phyloP scores from a whole-genome alignment of 2,113 vertebrate genomes.

The Anhinga anhinga region DNA sequence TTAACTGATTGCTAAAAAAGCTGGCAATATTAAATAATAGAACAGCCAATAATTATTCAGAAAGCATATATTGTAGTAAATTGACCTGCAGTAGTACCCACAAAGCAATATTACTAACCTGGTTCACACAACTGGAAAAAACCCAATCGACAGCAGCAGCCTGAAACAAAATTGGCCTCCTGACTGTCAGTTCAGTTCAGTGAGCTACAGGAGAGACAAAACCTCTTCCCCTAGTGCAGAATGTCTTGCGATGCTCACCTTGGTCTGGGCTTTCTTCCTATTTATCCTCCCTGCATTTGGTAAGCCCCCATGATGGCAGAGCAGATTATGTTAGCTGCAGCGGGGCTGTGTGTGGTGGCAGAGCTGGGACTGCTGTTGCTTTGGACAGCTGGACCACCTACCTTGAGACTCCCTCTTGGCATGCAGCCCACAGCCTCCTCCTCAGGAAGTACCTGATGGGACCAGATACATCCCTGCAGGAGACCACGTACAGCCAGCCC shows the following conservation, averaged over 20 bases:
- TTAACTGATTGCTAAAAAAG: not conserved
- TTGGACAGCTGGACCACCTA: not conserved
- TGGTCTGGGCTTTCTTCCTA: accelerated
- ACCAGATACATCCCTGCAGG: too few species aligned
- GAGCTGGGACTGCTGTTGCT: not conserved
- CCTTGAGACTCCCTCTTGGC: not conserved
- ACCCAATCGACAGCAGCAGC: accelerated
- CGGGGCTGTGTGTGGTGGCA: not conserved
- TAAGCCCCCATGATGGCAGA: not conserved
- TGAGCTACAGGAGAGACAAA: not conserved
- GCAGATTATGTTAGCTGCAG: not conserved
- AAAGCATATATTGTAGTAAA: not conserved
- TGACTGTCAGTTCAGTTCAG: not conserved
- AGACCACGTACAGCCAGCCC: not conserved
- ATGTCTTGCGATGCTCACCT: not conserved
- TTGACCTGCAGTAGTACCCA: not conserved
- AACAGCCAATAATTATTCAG: not conserved
- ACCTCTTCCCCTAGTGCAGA: not conserved
- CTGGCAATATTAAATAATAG: not conserved
- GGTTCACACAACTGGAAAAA: not conserved
- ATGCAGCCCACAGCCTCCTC: not conserved
- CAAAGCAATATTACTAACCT: not conserved
- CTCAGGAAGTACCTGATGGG: accelerated
- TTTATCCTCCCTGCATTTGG: not conserved
- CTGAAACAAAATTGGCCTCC: not conserved